Evolutionary conservation across 1,140 invertebrate genomes (phyloP).

Genomic region (Tigriopus japonicus): DNA sequence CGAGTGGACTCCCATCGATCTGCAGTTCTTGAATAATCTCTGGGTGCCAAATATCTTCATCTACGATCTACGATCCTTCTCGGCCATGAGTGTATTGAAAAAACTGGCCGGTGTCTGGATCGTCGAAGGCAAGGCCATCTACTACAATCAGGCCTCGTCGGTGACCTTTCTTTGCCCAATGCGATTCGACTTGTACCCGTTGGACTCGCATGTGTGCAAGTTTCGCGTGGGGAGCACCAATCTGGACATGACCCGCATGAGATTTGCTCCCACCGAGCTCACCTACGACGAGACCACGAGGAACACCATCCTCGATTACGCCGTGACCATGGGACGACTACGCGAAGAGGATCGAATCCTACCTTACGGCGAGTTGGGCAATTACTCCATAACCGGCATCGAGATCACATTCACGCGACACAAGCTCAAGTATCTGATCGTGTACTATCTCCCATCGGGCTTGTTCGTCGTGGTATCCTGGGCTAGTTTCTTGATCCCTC

Average conservation of each 20-base stretch:
- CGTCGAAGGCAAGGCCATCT: constrained; percentile 4
- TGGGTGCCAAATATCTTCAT: constrained; percentile 13
- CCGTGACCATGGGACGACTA: background rate
- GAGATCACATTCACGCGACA: constrained; percentile 5
- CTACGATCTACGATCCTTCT: constrained; percentile 5
- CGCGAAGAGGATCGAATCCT: constrained; percentile 7
- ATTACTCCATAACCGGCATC: constrained; percentile 7
- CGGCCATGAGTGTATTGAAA: constrained; percentile 2
- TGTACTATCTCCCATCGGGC: constrained; percentile 34
- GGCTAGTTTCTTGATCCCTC: constrained; percentile 9
- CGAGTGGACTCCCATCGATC: constrained; percentile 7
- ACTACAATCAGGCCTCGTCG: constrained; percentile 6
- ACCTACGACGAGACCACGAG: background rate
- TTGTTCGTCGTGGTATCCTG: constrained; percentile 12
- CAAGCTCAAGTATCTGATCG: constrained; percentile 15
- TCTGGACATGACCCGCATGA: constrained; percentile 12
- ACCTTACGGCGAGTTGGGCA: background rate
- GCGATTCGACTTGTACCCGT: constrained; percentile 12
- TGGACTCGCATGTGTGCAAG: constrained; percentile 13
- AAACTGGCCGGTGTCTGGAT: constrained; percentile 10
- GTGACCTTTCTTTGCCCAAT: constrained; percentile 9
- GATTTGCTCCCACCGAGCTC: background rate
- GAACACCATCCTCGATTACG: constrained; percentile 14
- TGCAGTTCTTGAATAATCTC: constrained; percentile 3
- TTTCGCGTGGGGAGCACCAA: constrained; percentile 13